Evolutionary conservation across 2,888 invertebrate species (phyloP).

Genomic region (Tetramorium bicarinatum): DNA sequence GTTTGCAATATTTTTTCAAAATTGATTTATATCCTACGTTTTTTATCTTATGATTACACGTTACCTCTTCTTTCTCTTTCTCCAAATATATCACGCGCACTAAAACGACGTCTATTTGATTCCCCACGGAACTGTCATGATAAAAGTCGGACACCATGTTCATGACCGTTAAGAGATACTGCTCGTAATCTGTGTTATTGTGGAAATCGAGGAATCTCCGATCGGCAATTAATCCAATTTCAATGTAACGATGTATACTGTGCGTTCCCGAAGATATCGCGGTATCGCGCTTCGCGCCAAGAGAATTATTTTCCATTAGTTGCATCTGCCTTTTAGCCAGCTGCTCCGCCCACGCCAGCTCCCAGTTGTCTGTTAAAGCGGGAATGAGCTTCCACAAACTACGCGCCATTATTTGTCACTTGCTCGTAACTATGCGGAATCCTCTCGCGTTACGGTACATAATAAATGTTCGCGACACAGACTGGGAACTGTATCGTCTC

Average conservation of each 20-base stretch:
- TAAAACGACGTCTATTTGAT: slow-evolving; percentile 95
- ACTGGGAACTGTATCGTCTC: slow-evolving; percentile 21
- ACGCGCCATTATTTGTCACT: slow-evolving; percentile 53
- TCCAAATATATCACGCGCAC: slow-evolving; percentile 94
- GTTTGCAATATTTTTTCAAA: neutral
- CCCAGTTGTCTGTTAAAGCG: slow-evolving; percentile 79
- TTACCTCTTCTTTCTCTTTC: slow-evolving; percentile 87
- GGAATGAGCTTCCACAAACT: slow-evolving; percentile 54
- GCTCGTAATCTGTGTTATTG: slow-evolving; percentile 92
- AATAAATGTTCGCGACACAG: slow-evolving; percentile 37
- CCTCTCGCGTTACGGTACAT: slow-evolving; percentile 46
- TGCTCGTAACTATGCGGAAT: slow-evolving; percentile 46
- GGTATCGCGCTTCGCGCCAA: slow-evolving; percentile 78
- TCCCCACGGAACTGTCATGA: slow-evolving; percentile 94
- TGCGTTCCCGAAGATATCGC: slow-evolving; percentile 88
- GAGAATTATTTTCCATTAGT: slow-evolving; percentile 72
- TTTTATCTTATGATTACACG: neutral
- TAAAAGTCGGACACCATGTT: slow-evolving; percentile 95
- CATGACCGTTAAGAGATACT: slow-evolving; percentile 95
- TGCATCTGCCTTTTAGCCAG: slow-evolving; percentile 83
- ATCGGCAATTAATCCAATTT: slow-evolving; percentile 95
- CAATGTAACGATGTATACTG: slow-evolving; percentile 92
- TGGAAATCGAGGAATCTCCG: slow-evolving; percentile 95
- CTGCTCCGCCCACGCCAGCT: slow-evolving; percentile 84
- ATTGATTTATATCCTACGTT: neutral